Evolutionary conservation across 1,140 invertebrate species (phyloP), one percentile per base, ranked within the genome.

Genomic region (Galleria mellonella): DNA sequence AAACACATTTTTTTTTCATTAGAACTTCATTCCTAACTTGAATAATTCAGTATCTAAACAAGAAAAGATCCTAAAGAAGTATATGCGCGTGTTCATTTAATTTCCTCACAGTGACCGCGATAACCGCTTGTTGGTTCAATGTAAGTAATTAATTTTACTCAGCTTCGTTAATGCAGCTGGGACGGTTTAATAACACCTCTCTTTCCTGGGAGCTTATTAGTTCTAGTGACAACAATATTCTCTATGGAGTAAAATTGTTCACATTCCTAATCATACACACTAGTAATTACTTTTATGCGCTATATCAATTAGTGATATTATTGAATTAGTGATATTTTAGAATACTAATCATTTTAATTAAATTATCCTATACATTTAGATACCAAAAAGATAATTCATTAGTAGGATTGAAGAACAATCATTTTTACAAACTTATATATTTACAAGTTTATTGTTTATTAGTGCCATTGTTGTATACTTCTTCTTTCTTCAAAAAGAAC

Each of bases 121-220:
- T 63, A 62, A 64, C 59, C 51, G 61, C 62, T 66, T 66, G 64
- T 71, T 69, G 59, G 57, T 68, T 69, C 55, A 65, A 61, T 69
- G 64, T 51, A 43, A 63, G 56, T 68, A 70, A 75, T 74, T 77
- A 74, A 73, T 75, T 69, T 67, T 56, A 71, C 62, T 41, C 45
- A 65, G 60, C 61, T 68, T 73, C 62, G 53, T 72, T 64, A 51
- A 58, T 61, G 55, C 52, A 50, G 48, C 44, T 35, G 46, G 51
- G 62, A 68, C 64, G 62, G 48, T 55, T 66, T 71, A 72, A 72
- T 71, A 72, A 64, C 62, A 61, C 48, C 32, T 62, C 52, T 47
- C 44, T 33, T 54, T 42, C 27, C 49, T 1, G 13, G 29, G 30
- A 39, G 30, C 23, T 36, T 50, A 39, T 40, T 52, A 33, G 15